Percentiles rank a stretch among this genome's conserved stretches.
Evolutionary conservation across 2,797 vertebrate species (phyloP).

Genomic region (Chelon auratus): DNA sequence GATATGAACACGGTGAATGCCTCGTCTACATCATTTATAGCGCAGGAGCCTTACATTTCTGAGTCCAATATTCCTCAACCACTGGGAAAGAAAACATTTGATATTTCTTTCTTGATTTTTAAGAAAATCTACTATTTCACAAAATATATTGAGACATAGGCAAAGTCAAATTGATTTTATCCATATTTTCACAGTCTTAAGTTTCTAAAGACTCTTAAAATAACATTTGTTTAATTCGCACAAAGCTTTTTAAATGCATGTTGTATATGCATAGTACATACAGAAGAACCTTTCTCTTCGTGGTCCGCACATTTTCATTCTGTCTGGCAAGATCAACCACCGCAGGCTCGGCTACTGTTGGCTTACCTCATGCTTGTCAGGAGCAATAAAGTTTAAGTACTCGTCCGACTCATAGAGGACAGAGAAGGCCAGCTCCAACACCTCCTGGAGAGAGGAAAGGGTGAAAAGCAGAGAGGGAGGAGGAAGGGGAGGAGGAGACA

Average conservation of each 20-base stretch:
- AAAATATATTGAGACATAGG: too few species aligned
- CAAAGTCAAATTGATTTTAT: too few species aligned
- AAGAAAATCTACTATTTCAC: too few species aligned
- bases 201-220: too few species aligned
- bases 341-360: not conserved
- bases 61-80: not conserved
- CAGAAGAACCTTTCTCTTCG: not conserved
- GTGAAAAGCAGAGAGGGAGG: constrained; percentile 20
- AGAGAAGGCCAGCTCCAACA: constrained; percentile 97
- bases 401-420: constrained; percentile 98
- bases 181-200: too few species aligned
- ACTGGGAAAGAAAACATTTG: too few species aligned
- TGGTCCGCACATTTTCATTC: constrained; percentile 13
- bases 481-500: not conserved
- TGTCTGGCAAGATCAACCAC: constrained; percentile 27
- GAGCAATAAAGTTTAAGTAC: constrained; percentile 98
- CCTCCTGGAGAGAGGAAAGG: constrained; percentile 86
- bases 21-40: not conserved
- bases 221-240: too few species aligned
- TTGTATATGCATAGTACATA: not conserved
- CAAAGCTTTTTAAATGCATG: too few species aligned
- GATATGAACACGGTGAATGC: not conserved
- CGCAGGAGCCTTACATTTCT: not conserved
- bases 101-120: too few species aligned
- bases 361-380: constrained; percentile 98